Conservation (phyloP, 2,113 vertebrate genomes). For the Passer domesticus region DNA sequence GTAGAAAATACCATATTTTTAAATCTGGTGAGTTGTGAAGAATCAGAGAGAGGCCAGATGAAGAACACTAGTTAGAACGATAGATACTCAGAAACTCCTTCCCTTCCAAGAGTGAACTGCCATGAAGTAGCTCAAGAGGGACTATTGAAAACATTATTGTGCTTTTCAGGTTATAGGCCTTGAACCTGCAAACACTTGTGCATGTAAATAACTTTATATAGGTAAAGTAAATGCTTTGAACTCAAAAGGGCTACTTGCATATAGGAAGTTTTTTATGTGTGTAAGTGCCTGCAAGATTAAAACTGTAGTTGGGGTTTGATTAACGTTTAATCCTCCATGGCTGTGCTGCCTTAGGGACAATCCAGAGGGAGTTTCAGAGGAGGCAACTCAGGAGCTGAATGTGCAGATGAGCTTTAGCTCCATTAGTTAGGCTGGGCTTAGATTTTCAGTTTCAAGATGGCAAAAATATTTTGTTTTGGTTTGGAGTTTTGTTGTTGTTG, state of each 20-base stretch:
- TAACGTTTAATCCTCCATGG: background rate
- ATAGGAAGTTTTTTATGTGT: background rate
- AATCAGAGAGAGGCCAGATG: background rate
- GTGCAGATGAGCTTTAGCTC: background rate
- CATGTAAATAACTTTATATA: constrained; percentile 26
- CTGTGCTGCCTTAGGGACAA: background rate
- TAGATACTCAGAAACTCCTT: constrained; percentile 2
- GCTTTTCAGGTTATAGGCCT: constrained; percentile 37
- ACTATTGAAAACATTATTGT: constrained; percentile 15
- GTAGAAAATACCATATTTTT: constrained; percentile 26
- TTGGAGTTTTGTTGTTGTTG: background rate
- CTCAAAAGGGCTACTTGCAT: background rate
- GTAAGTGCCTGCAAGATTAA: background rate
- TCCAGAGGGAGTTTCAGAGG: background rate
- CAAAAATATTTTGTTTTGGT: background rate
- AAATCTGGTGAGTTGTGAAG: constrained; percentile 18
- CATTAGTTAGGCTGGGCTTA: background rate
- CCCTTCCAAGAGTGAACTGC: background rate
- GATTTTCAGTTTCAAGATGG: background rate
- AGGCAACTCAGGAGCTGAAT: background rate
- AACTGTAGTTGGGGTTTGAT: constrained; percentile 20
- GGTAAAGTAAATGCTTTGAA: constrained; percentile 30
- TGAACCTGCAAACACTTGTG: constrained; percentile 37
- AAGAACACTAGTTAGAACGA: background rate
- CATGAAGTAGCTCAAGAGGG: constrained; percentile 37